Evolutionary conservation across 2,888 invertebrate genomes (phyloP), one percentile per base, ranked within the genome.

Genomic region (Drosophila silvestris): DNA sequence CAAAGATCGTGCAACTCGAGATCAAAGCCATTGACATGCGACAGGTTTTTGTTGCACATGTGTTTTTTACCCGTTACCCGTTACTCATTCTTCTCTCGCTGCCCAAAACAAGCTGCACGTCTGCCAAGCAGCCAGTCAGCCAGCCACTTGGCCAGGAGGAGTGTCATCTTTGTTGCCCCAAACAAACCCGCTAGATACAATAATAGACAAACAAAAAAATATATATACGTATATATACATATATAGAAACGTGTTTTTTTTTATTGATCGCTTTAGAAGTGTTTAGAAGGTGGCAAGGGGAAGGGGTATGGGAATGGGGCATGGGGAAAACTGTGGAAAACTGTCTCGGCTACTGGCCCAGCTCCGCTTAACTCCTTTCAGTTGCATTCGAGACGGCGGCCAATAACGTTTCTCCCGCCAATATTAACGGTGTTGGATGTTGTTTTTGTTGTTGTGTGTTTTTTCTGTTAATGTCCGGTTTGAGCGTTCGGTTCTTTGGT

Each of bases 301-400:
- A 50, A 50, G 32, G 47, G 58, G 51, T 52, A 9, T 47, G 9
- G 26, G 71, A 83, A 71, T 66, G 81, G 67, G 47, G 47, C 16
- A 16, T 47, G 79, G 62, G 41, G 41, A 79, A 86, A 77, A 78
- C 76, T 80, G 71, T 82, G 76, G 72, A 79, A 76, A 51, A 51
- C 37, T 41, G 71, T 73, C 59, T 50, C 52, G 41, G 30, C 47
- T 58, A 60, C 59, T 39, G 26, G 64, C 37, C 47, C 51, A 32
- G 47, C 53, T 60, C 53, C 54, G 50, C 19, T 56, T 39, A 69
- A 66, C 80, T 91, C 88, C 87, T 90, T 92, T 90, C 89, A 91
- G 91, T 91, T 87, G 85, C 83, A 79, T 77, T 83, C 76, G 78
- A 90, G 91, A 81, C 84, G 72, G 80, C 77, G 63, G 66, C 58